These are phyloP conservation scores for Bhutanitis thaidina DNA, from an alignment of 2,888 invertebrate genomes.

Conservation along the genomic window DNA sequence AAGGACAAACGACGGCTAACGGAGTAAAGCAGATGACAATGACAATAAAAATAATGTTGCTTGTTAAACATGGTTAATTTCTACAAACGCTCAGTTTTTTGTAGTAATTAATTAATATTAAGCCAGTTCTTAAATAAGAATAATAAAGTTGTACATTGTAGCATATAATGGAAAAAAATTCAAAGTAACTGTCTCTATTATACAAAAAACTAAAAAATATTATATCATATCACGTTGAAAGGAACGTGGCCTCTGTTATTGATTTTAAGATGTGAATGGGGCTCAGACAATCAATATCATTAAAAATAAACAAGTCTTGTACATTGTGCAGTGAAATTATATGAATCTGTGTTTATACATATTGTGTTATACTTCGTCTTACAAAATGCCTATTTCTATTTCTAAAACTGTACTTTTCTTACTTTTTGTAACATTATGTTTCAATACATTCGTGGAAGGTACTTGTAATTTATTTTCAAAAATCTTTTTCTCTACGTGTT, in stretches of 20 bases:
- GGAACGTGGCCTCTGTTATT: conserved; percentile 30
- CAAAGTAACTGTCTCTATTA: too few species aligned
- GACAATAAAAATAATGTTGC: conserved; percentile 25
- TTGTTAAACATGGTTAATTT: background rate
- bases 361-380: background rate
- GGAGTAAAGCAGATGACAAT: conserved; percentile 26
- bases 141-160: too few species aligned
- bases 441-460: conserved; percentile 35
- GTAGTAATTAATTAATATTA: too few species aligned
- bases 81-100: too few species aligned
- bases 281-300: conserved; percentile 25
- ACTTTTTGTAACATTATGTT: conserved; percentile 33
- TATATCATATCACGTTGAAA: conserved; percentile 17
- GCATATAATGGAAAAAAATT: too few species aligned
- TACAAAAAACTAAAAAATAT: too few species aligned
- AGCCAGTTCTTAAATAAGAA: too few species aligned
- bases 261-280: conserved; percentile 31
- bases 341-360: conserved; percentile 4
- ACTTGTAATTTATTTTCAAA: conserved; percentile 19
- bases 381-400: conserved; percentile 24
- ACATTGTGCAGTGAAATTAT: background rate
- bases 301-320: conserved; percentile 32
- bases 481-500: conserved; percentile 1
- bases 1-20: conserved; percentile 36
- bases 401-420: conserved; percentile 34